These are phyloP conservation scores for Melanaphis sacchari DNA, from an alignment of 1,140 invertebrate species.

Conservation along the genomic window DNA sequence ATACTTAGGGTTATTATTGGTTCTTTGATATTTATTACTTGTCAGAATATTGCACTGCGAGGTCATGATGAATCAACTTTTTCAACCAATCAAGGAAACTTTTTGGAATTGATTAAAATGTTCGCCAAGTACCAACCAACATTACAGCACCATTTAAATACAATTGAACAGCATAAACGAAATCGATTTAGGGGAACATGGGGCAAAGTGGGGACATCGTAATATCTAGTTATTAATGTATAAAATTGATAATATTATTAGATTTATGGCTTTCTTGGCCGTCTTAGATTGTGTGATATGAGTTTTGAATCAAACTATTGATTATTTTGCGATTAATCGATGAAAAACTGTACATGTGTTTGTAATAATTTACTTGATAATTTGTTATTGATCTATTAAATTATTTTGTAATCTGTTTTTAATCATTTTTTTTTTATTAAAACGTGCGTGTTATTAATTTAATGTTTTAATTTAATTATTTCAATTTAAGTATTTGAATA, in stretches of 20 bases:
- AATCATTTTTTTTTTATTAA: slow-evolving; percentile 10
- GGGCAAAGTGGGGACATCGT: too few species aligned
- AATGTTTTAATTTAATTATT: background rate
- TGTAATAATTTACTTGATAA: slow-evolving; percentile 6
- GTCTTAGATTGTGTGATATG: background rate
- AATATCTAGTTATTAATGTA: too few species aligned
- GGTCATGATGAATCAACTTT: too few species aligned
- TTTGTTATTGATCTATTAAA: slow-evolving; percentile 16
- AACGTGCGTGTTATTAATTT: background rate
- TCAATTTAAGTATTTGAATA: background rate
- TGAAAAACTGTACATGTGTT: background rate
- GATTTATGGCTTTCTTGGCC: background rate
- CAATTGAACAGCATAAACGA: too few species aligned
- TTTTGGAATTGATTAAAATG: too few species aligned
- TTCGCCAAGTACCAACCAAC: too few species aligned
- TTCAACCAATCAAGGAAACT: too few species aligned
- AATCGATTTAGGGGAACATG: too few species aligned
- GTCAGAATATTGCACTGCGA: background rate
- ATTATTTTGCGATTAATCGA: slow-evolving; percentile 3
- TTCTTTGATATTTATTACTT: background rate
- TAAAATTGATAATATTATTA: too few species aligned
- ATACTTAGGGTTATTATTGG: background rate
- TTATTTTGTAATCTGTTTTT: background rate
- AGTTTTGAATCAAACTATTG: slow-evolving; percentile 1
- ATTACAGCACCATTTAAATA: too few species aligned